Evolutionary conservation across 2,797 vertebrate genomes (phyloP), one percentile per base, ranked within the genome.

Genomic region (Phylloscopus collybita): DNA sequence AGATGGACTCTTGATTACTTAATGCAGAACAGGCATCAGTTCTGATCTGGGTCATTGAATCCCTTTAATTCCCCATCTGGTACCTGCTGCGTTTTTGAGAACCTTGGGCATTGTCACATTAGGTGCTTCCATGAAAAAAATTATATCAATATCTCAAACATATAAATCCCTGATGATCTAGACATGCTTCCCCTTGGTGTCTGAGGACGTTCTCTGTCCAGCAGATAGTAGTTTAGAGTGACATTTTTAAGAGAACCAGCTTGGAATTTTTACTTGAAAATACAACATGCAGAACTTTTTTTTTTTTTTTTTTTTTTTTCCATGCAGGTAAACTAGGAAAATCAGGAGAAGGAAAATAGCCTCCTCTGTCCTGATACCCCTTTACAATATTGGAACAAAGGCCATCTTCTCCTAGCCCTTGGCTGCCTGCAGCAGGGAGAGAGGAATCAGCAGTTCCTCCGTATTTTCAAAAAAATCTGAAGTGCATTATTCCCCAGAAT

Each of bases 1-100:
- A 47, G 38, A 3, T 87, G 27, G 30, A 5, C 2, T 11, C 44
- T 71, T 0, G 3, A 6, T 65, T 1, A 0, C 21, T 57, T 49
- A 22, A 25, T 45, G 29, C 16, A 26, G 22, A 74, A 10, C 0
- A 67, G 45, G 20, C 20, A 3, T 6, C 26, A 59, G 6, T 72
- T 86, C 34, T 66, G 22, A 6, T 76, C 47, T n/a, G 44, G 3
- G 16, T 21, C 0, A 1, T 6, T 72, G 5, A 32, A 75, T 70
- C 16, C 10, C 8, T 22, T 47, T 75, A 29, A 54, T 27, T 69
- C 38, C 34, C 56, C 40, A 26, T 25, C 20, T 21, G 10, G 11
- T n/a, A 14, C 45, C 32, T 1, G 2, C 40, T 92, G 45, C 47
- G 2, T 81, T 57, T 38, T 30, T 47, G 47, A 13, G 42, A 84